A percentile compares a stretch with the other conserved stretches of the same genome.
Evolutionary conservation across 2,888 invertebrate species (phyloP).

Genomic region (Sarcophaga variegata): DNA sequence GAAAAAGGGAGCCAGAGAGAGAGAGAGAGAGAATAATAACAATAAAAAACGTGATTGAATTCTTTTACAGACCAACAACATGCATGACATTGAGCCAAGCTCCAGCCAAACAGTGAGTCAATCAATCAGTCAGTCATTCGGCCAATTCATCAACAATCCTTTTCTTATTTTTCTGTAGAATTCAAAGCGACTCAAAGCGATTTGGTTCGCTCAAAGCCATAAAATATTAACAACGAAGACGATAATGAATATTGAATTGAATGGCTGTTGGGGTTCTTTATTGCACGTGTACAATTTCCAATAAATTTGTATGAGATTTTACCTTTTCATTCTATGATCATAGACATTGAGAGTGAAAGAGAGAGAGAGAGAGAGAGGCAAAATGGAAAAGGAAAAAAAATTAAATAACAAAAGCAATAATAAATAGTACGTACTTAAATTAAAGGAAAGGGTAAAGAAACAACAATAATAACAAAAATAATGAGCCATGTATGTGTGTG

Average conservation of each 20-base stretch:
- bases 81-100: conserved; percentile 40
- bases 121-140: background rate
- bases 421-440: too few species aligned
- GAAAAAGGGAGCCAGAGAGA: background rate
- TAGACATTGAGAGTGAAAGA: background rate
- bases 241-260: conserved; percentile 26
- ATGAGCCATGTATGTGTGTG: conserved; percentile 12
- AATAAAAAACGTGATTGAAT: conserved; percentile 35
- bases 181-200: background rate
- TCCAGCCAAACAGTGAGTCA: background rate
- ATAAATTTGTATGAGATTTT: conserved; percentile 38
- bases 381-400: background rate
- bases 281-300: conserved; percentile 36
- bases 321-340: background rate
- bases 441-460: conserved; percentile 2
- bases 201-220: conserved; percentile 13
- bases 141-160: conserved; percentile 20
- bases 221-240: background rate
- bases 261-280: conserved; percentile 28
- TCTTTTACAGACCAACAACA: conserved; percentile 35
- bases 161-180: conserved; percentile 18
- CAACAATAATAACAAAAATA: conserved; percentile 27
- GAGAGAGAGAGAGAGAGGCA: background rate
- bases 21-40: conserved; percentile 17
- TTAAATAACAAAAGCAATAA: background rate